Percentiles rank a stretch among this genome's conserved stretches.
Conservation (phyloP, 2,113 vertebrate species). For the Trematocara stigmaticum region DNA sequence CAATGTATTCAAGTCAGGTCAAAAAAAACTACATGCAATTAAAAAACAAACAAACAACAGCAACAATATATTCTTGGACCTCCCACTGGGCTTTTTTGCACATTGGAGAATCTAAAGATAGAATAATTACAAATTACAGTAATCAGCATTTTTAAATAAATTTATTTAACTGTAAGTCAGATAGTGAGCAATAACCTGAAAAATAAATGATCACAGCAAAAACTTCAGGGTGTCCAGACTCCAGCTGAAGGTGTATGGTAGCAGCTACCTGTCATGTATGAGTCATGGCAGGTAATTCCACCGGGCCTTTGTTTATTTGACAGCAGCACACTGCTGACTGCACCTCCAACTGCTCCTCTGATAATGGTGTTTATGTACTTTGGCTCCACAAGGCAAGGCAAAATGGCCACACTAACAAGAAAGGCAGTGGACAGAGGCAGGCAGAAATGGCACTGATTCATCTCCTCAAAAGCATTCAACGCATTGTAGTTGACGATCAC, state of each 20-base stretch:
- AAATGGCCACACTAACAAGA: conserved; percentile 30
- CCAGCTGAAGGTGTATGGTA: background rate
- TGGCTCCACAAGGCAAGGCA: conserved; percentile 16
- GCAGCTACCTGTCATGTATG: conserved; percentile 10
- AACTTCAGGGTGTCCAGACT: background rate
- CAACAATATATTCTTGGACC: background rate
- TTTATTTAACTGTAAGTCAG: background rate
- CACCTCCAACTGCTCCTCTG: conserved; percentile 20
- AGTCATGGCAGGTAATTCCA: conserved; percentile 55
- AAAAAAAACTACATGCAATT: background rate
- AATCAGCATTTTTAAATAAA: conserved; percentile 41
- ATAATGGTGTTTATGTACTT: conserved; percentile 53
- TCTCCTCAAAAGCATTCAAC: background rate
- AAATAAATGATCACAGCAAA: conserved; percentile 5
- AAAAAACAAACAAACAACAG: background rate
- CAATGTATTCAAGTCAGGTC: background rate
- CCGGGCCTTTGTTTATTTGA: conserved; percentile 46
- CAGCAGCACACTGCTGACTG: conserved; percentile 5
- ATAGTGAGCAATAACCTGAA: conserved; percentile 9
- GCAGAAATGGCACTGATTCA: background rate
- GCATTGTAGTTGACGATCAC: background rate
- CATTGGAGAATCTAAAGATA: conserved; percentile 12
- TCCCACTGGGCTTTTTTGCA: conserved; percentile 2
- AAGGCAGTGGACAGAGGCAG: background rate
- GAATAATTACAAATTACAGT: conserved; percentile 38